Base-by-base conservation (phyloP, 2,888 invertebrate genomes). In the Hypomecis atomaria region DNA sequence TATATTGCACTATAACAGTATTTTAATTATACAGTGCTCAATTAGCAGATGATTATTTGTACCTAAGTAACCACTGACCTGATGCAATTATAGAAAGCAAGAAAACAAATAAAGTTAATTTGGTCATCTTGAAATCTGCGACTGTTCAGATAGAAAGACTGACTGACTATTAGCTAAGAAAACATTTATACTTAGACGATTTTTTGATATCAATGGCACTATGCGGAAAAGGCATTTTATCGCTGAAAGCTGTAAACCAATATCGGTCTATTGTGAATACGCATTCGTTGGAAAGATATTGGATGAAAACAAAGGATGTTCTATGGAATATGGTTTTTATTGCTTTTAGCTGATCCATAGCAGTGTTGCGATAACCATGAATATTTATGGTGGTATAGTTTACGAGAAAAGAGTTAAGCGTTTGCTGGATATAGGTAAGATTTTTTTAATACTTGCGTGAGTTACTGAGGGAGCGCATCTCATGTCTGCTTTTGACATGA, bases 221-320 rank as follows among this genome's bases (percentile, higher is more conserved):
- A 66, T 61, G 63, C 57, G 47, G 62, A 69, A 71, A 72, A 69
- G 75, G 75, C 75, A 79, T 81, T 83, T 85, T 83, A 86, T 88
- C 82, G 75, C 66, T 71, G 73, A 75, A 78, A 81, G 77, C 75
- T 79, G 79, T 85, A 85, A 86, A 84, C 72, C 79, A 82, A 82
- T 88, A 86, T 85, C 82, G 78, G 67, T 67, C 82, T 77, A 88
- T 89, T 90, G 87, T 85, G 71, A 77, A 83, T 78, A 78, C 81
- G 81, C 84, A 78, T 69, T 82, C 78, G 74, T 78, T 78, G 85
- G 87, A 89, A 87, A 85, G 83, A 83, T 83, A 86, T 86, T 83
- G 73, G 67, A 71, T 77, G 75, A 74, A 84, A 88, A 89, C 89
- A 90, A 90, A 88, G 74, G 82, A 70, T 75, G 83, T 86, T 86